Evolutionary conservation across 2,797 vertebrate species (phyloP).

Genomic region (Amphiprion clarkii): DNA sequence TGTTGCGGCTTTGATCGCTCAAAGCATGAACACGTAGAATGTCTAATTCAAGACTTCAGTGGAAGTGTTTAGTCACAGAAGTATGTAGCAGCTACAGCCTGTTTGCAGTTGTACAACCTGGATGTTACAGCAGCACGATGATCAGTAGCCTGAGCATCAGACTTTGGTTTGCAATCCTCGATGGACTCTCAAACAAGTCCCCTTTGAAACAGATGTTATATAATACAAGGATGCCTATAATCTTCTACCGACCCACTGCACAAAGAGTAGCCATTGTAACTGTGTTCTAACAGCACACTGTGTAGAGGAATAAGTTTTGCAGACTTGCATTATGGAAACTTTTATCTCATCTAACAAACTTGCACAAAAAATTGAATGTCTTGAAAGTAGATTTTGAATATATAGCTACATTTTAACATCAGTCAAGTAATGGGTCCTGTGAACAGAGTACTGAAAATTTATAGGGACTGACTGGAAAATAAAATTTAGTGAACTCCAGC

Average conservation of each 20-base stretch:
- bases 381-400: neutral
- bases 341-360: no score
- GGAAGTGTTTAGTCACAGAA: neutral
- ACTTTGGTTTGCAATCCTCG: neutral
- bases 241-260: neutral
- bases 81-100: neutral
- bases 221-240: neutral
- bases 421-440: neutral
- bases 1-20: constrained; percentile 13
- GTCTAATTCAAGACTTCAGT: constrained; percentile 17
- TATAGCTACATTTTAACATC: neutral
- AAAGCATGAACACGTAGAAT: neutral
- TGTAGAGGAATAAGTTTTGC: neutral
- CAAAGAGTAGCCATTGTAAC: neutral
- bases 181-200: neutral
- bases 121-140: neutral
- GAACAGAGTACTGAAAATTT: neutral
- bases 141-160: constrained; percentile 6
- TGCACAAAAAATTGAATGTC: neutral
- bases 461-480: neutral
- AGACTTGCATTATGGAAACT: no score
- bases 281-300: neutral
- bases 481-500: neutral
- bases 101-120: neutral
- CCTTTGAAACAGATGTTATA: constrained; percentile 17